Evolutionary conservation across 2,113 vertebrate species (phyloP).

Genomic region (Brevimyrus niger): DNA sequence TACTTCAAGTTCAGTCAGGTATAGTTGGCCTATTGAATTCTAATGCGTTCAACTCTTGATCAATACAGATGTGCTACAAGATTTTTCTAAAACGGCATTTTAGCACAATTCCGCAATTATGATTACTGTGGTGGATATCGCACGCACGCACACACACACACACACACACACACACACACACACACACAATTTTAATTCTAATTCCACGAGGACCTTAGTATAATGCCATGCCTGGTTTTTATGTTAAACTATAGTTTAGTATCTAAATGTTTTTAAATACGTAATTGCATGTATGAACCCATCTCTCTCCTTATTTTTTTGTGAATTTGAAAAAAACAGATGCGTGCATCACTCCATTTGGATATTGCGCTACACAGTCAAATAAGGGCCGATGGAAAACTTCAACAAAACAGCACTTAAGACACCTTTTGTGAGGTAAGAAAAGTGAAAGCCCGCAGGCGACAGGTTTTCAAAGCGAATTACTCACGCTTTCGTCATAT

Average conservation of each 20-base stretch:
- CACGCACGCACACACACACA: not conserved
- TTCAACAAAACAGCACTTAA: not conserved
- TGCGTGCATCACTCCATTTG: not conserved
- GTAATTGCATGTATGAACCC: not conserved
- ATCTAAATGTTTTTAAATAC: too few species aligned
- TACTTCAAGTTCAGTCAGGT: not conserved
- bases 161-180: not conserved
- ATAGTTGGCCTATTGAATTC: not conserved
- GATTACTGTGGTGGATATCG: not conserved
- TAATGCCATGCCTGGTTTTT: not conserved
- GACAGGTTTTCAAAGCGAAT: conserved; percentile 18
- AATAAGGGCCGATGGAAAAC: not conserved
- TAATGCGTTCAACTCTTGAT: not conserved
- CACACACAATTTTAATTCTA: not conserved
- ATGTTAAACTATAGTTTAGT: too few species aligned
- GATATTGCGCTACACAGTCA: not conserved
- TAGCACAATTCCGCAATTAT: not conserved
- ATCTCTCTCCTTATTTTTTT: not conserved
- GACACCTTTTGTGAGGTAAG: conserved; percentile 14
- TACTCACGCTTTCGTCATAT: conserved; percentile 14
- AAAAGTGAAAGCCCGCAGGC: conserved; percentile 18
- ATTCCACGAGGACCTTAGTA: not conserved
- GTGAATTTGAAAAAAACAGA: not conserved
- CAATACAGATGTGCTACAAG: not conserved
- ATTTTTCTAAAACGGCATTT: not conserved